Base-by-base conservation (phyloP, 1,140 invertebrate species). In the Tetragnatha versicolor region DNA sequence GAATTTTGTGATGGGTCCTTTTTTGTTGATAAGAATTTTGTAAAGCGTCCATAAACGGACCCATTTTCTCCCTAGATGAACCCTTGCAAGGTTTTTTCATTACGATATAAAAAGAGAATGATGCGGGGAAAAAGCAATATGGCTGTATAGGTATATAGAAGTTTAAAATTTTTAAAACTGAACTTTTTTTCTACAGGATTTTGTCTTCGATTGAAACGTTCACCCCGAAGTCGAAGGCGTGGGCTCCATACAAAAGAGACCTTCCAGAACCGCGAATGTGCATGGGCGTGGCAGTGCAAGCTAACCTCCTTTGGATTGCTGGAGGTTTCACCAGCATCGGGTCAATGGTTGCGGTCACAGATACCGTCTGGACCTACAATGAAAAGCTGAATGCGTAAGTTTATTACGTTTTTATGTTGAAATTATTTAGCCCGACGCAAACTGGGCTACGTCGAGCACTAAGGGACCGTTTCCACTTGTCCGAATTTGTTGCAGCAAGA, bases 201-300 rank as follows among this genome's bases (percentile, higher is more conserved):
- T n/a, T 68, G 63, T 45, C 63, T 9, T 68, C 63, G 1, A 68
- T 68, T n/a, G 63, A 68, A 33, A 51, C 10, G 2, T 68, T 39
- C 7, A 20, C 25, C 14, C 33, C 6, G 2, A 17, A 2, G 63
- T 5, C 4, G 1, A 20, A 51, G 3, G 20, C 10, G 2, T 68
- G 63, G 63, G 29, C 17, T n/a, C 17, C 17, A 51, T 27, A 25
- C 7, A 3, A 10, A 10, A 3, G n/a, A 33, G 0, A 3, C 17
- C 27, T 72, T 17, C 33, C 22, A 27, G 25, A 17, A 17, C 45
- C 45, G 3, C 22, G 55, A 72, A 53, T 72, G 45, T 45, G 20
- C 0, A 72, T 72, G 68, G 68, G 49, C 10, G 68, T 55, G 3
- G 22, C 45, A 2, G 7, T 20, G 4, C 9, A 29, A n/a, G 10